Conservation (phyloP, 64 coral and sea anemone genomes). For the Actinia tenebrosa region DNA sequence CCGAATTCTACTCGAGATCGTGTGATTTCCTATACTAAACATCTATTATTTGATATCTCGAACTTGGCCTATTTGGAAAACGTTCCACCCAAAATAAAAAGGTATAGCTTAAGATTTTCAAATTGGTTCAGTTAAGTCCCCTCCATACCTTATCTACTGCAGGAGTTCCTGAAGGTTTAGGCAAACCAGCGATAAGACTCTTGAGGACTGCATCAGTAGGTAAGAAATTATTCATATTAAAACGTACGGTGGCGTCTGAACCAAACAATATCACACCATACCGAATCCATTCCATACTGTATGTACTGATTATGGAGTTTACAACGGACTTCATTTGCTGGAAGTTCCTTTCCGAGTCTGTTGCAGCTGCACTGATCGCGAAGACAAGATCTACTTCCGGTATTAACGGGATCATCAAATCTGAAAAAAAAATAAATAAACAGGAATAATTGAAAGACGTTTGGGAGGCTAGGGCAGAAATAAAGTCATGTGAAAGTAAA, state of each 20-base stretch:
- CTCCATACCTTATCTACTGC: conserved; percentile 15
- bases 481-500: too few relatives aligned
- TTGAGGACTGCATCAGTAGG: conserved; percentile 35
- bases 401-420: conserved; percentile 23
- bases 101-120: background rate
- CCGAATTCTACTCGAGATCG: too few relatives aligned
- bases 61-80: too few relatives aligned
- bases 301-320: conserved; percentile 61
- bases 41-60: too few relatives aligned
- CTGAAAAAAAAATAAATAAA: conserved; percentile 24
- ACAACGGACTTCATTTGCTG: conserved; percentile 66
- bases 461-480: too few relatives aligned
- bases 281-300: conserved; percentile 47
- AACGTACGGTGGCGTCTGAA: conserved; percentile 23
- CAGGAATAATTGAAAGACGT: too few relatives aligned
- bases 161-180: background rate
- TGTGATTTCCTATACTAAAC: too few relatives aligned
- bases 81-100: background rate
- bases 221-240: conserved; percentile 6
- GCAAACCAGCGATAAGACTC: conserved; percentile 19
- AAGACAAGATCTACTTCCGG: conserved; percentile 82
- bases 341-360: conserved; percentile 41
- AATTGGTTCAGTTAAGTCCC: too few relatives aligned
- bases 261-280: conserved; percentile 66
- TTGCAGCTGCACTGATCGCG: conserved; percentile 51